phyloP scores from a whole-genome alignment of 1,140 invertebrate genomes.

The Anastrepha ludens region DNA sequence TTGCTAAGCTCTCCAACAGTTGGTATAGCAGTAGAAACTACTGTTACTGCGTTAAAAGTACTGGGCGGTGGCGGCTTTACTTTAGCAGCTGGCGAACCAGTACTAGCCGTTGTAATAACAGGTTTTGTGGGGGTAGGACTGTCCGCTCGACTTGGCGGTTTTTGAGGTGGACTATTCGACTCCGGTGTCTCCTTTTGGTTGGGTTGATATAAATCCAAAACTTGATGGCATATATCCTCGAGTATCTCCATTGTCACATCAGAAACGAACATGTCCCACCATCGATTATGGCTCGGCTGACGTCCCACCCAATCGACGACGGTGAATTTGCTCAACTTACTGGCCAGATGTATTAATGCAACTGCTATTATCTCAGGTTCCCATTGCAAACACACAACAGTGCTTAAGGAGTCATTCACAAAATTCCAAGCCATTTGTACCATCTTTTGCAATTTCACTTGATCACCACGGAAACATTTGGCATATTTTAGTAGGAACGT shows the following conservation, averaged over 20 bases:
- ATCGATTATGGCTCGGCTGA: constrained; percentile 86
- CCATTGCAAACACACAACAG: constrained; percentile 97
- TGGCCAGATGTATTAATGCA: constrained; percentile 96
- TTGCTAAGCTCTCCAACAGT: constrained; percentile 59
- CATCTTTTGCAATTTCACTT: constrained; percentile 95
- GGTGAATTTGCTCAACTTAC: constrained; percentile 97
- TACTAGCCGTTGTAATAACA: constrained; percentile 54
- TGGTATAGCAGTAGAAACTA: constrained; percentile 51
- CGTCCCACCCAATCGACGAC: constrained; percentile 94
- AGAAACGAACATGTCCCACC: constrained; percentile 97
- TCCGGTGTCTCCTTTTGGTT: constrained; percentile 75
- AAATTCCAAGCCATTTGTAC: constrained; percentile 99
- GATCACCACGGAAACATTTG: constrained; percentile 97
- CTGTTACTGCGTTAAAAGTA: constrained; percentile 34
- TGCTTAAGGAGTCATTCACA: constrained; percentile 98
- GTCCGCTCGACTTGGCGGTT: constrained; percentile 74
- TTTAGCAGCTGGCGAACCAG: constrained; percentile 55
- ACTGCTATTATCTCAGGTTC: constrained; percentile 99
- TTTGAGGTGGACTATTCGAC: constrained; percentile 79
- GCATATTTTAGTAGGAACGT: constrained; percentile 96
- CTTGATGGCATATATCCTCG: constrained; percentile 98
- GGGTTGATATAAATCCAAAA: constrained; percentile 87
- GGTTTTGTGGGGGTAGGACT: constrained; percentile 62
- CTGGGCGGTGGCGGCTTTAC: constrained; percentile 53
- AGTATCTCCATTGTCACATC: constrained; percentile 96